Evolutionary conservation across 2,888 invertebrate genomes (phyloP).

Genomic region (Tetranychus piercei): DNA sequence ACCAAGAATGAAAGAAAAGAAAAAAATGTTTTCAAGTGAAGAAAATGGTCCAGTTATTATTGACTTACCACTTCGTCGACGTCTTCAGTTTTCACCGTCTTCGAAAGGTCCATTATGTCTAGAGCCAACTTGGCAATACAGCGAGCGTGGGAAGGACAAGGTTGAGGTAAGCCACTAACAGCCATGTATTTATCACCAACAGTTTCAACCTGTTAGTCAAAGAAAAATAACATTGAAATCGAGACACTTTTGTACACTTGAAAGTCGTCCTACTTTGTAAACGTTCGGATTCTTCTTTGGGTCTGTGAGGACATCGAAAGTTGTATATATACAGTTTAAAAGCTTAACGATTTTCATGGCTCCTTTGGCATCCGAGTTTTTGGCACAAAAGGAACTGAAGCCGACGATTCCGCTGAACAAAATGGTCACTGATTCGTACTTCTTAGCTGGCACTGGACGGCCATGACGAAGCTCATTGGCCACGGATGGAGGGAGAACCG

Average conservation of each 20-base stretch:
- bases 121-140: slow-evolving; percentile 74
- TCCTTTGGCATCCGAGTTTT: slow-evolving; percentile 70
- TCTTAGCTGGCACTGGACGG: slow-evolving; percentile 67
- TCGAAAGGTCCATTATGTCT: slow-evolving; percentile 85
- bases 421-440: slow-evolving; percentile 74
- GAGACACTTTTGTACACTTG: too few relatives aligned
- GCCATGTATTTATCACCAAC: slow-evolving; percentile 98
- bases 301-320: slow-evolving; percentile 80
- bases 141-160: slow-evolving; percentile 68
- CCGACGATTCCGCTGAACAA: slow-evolving; percentile 86
- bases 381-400: slow-evolving; percentile 69
- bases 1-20: background rate
- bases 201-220: slow-evolving; percentile 62
- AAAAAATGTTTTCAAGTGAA: background rate
- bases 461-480: slow-evolving; percentile 84
- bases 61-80: slow-evolving; percentile 38
- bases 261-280: too few relatives aligned
- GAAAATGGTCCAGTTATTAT: slow-evolving; percentile 15
- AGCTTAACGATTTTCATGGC: slow-evolving; percentile 90
- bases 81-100: slow-evolving; percentile 62
- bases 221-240: background rate
- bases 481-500: slow-evolving; percentile 77
- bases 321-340: slow-evolving; percentile 78
- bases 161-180: slow-evolving; percentile 80
- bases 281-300: slow-evolving; percentile 79